Base-by-base conservation (phyloP, 30 jellyfish, hydroid and myxozoan genomes). In the Aurelia aurita complex sp. Pacific region DNA sequence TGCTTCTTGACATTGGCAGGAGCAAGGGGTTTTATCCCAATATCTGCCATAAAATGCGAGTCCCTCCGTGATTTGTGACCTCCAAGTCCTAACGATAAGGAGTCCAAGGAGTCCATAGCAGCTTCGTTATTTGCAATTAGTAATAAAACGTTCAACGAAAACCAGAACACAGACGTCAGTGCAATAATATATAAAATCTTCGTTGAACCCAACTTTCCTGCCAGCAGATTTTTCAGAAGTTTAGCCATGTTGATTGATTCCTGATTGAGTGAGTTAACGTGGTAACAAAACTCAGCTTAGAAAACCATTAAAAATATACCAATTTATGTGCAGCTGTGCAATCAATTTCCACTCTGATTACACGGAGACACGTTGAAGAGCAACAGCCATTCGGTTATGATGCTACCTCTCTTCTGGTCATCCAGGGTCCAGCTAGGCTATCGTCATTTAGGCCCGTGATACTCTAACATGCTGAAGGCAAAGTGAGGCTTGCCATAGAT, bases 141-240 rank as follows among this genome's bases (percentile, higher is more conserved):
- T 40, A 94, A 84, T 64, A 94, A 64, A 33, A 89, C 92, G 76
- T 89, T 94, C 84, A 94, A 40, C 14, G 99, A 89, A 67, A 94
- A 89, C 99, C 99, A 94, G 76, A 94, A 89, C 43, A 81, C 96
- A 16, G 99, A 89, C 13, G 99, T 89, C 69, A 94, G 66, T 2
- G 86, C 97, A n/a, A 94, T 77, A 14, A 94, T 74, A 75, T 94
- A 94, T 17, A 94, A 33, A 34, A 94, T 74, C 60, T 80, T 89
- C 60, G 61, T 80, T 43, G 92, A 62, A 4, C 85, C 79, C 54
- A 88, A 50, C 63, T 77, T 86, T 29, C 83, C 66, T n/a, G 85
- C 64, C 33, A 42, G 36, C 17, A 76, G 63, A 59, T 14, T 53
- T 55, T 66, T 63, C 62, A 76, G 3, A 13, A 76, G n/a, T 19